A percentile compares a stretch with the other conserved stretches of the same genome.
Evolutionary conservation across 2,113 vertebrate genomes (phyloP).

Genomic region (Zosterops hypoxanthus): DNA sequence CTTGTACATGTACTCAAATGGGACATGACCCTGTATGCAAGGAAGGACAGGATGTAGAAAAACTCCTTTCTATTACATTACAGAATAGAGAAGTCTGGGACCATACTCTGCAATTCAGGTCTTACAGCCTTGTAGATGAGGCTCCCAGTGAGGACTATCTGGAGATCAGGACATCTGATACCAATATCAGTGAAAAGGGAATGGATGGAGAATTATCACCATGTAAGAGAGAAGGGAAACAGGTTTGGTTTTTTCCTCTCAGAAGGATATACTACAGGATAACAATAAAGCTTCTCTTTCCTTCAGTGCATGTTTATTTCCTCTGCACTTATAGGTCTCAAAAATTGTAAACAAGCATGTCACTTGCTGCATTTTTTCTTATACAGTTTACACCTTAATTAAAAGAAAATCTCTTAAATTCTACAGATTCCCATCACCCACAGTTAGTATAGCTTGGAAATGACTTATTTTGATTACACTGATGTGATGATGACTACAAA

Average conservation of each 20-base stretch:
- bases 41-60: neutral
- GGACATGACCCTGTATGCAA: neutral
- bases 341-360: neutral
- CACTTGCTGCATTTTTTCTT: neutral
- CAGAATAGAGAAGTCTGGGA: neutral
- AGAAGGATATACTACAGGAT: neutral
- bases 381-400: neutral
- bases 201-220: neutral
- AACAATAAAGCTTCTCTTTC: neutral
- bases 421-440: neutral
- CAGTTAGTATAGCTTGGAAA: neutral
- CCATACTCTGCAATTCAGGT: neutral
- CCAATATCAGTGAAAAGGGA: neutral
- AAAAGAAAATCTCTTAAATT: neutral
- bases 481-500: neutral
- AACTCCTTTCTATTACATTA: neutral
- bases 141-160: neutral
- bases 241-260: neutral
- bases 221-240: neutral
- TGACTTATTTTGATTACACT: neutral
- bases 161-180: neutral
- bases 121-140: accelerated
- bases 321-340: neutral
- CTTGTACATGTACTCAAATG: neutral
- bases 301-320: neutral